Evolutionary conservation across 1,140 invertebrate genomes (phyloP).

Genomic region (Drosophila kikkawai): DNA sequence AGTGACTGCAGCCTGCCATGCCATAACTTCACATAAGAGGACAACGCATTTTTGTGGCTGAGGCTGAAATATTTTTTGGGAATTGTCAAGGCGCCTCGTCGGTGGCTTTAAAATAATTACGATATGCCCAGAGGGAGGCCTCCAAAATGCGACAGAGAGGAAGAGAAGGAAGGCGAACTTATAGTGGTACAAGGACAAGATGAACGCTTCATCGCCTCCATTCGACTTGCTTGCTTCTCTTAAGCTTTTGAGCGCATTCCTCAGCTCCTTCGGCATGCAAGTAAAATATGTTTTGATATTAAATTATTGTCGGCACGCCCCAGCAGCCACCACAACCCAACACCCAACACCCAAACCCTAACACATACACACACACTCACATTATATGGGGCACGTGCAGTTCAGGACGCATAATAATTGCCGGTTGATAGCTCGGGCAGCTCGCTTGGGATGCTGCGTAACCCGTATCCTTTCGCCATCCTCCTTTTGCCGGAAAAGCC

Average conservation of each 20-base stretch:
- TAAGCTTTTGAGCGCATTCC: constrained; percentile 68
- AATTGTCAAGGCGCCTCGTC: constrained; percentile 66
- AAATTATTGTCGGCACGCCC: constrained; percentile 78
- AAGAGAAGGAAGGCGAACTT: neutral
- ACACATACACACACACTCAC: constrained; percentile 2
- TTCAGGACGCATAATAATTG: constrained; percentile 76
- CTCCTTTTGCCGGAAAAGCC: constrained; percentile 33
- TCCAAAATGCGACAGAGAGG: neutral
- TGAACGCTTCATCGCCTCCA: constrained; percentile 51
- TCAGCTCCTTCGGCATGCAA: constrained; percentile 75
- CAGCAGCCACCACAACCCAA: constrained; percentile 16
- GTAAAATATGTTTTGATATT: constrained; percentile 83
- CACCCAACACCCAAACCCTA: neutral
- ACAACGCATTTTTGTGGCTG: constrained; percentile 37
- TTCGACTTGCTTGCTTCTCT: constrained; percentile 53
- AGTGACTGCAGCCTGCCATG: constrained; percentile 31
- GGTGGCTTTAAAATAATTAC: constrained; percentile 72
- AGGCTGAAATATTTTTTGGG: constrained; percentile 32
- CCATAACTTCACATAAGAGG: constrained; percentile 50
- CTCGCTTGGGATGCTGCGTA: constrained; percentile 42
- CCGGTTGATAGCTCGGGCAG: constrained; percentile 61
- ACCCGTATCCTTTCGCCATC: constrained; percentile 33
- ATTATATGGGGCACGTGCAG: constrained; percentile 52
- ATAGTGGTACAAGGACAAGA: constrained; percentile 16
- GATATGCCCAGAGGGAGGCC: constrained; percentile 10